Percentiles rank a stretch among this genome's conserved stretches.
phyloP scores from a whole-genome alignment of 2,113 vertebrate species.

The Orientallactaga bullata region DNA sequence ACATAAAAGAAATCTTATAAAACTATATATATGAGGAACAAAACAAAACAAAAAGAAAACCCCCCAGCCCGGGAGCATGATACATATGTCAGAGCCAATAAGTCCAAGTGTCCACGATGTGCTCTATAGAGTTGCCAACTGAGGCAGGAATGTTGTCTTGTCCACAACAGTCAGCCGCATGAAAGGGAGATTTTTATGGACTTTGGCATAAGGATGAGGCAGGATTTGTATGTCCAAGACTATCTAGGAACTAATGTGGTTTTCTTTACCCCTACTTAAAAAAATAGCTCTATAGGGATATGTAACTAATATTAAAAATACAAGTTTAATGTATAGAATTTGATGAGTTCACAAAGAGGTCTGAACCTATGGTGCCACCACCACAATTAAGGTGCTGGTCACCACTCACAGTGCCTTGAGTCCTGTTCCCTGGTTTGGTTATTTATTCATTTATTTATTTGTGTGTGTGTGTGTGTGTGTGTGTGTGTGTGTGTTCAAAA shows the following conservation, averaged over 20 bases:
- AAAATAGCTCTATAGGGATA: background rate
- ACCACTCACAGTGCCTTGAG: background rate
- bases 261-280: slow-evolving; percentile 51
- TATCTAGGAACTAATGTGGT: slow-evolving; percentile 70
- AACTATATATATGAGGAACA: slow-evolving; percentile 84
- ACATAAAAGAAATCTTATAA: slow-evolving; percentile 88
- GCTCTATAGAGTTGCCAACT: slow-evolving; percentile 78
- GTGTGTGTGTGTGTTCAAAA: background rate
- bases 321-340: background rate
- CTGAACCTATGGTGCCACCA: background rate
- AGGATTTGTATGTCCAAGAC: slow-evolving; percentile 16
- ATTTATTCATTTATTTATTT: background rate
- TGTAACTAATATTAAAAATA: slow-evolving; percentile 6
- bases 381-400: background rate
- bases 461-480: background rate
- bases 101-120: slow-evolving; percentile 72
- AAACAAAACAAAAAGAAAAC: slow-evolving; percentile 71
- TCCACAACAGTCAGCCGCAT: slow-evolving; percentile 70
- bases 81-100: slow-evolving; percentile 84
- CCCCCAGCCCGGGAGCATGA: slow-evolving; percentile 68
- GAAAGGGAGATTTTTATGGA: slow-evolving; percentile 75
- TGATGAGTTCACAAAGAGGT: background rate
- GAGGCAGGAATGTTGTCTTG: slow-evolving; percentile 78
- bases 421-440: too few relatives aligned
- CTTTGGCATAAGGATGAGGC: slow-evolving; percentile 61